Evolutionary conservation across 2,797 vertebrate genomes (phyloP), one percentile per base, ranked within the genome.

Genomic region (Buceros bicornis): DNA sequence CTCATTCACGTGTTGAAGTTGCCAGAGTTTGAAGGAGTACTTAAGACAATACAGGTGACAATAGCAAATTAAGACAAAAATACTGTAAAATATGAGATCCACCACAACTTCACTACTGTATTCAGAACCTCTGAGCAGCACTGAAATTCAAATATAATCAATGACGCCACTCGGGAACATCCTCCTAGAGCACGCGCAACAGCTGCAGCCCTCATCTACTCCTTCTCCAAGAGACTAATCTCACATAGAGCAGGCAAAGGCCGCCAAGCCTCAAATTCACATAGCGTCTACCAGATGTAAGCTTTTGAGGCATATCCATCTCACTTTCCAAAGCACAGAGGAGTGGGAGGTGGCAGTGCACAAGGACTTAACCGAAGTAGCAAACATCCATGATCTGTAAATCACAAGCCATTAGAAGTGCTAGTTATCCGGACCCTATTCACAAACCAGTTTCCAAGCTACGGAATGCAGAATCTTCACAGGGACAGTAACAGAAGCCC

Each of bases 91-190:
- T 2, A 42, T 0, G 2, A 74, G 13, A 65, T 3, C 6, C 35
- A 13, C 8, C 29, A 54, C 28, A 35, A 14, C 22, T 69, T 57
- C 13, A 42, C 8, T 35, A 29, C 66, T 16, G 3, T 6, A 33
- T 8, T 37, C 42, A 42, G 65, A 65, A 51, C 29, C 19, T 16
- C 74, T 20, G 3, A 50, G 47, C 16, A 78, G 57, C 21, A 42
- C 19, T 19, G 42, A 61, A 57, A 82, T 11, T 64, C n/a, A 78
- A n/a, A 16, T 31, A 48, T 1, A 3, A 54, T 3, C 29, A 21
- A 10, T 7, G 31, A 60, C 0, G 0, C 17, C n/a, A 40, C 11
- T 7, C 11, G 43, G 15, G 53, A 80, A 66, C 31, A 77, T 16
- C 11, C 6, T 50, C 18, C 8, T 4, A 16, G 15, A 56, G 43